Conservation (phyloP, 2,113 vertebrate species). For the Anhinga anhinga region DNA sequence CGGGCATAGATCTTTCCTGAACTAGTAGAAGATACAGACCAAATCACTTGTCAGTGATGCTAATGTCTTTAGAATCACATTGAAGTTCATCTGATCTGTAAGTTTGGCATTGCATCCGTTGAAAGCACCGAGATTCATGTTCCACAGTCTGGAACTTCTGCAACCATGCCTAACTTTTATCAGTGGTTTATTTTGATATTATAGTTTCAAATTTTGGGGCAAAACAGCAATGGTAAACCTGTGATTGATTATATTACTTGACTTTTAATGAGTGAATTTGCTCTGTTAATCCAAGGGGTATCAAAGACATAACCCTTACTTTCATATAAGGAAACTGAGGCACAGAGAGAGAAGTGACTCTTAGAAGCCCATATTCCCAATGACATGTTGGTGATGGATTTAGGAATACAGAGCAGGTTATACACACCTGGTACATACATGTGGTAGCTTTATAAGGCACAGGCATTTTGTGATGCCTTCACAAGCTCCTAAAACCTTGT, state of each 20-base stretch:
- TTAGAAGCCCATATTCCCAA: background rate
- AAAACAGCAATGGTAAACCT: background rate
- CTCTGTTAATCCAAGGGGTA: background rate
- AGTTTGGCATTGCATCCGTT: background rate
- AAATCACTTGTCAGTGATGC: background rate
- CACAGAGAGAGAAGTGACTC: background rate
- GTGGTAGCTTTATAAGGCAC: background rate
- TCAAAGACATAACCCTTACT: background rate
- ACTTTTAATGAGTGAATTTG: background rate
- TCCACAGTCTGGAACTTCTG: background rate
- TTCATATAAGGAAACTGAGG: background rate
- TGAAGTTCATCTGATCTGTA: background rate
- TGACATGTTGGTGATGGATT: background rate
- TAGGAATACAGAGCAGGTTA: background rate
- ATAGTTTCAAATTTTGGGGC: conserved; percentile 7
- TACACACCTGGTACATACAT: background rate
- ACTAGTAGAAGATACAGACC: background rate
- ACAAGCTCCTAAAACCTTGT: background rate
- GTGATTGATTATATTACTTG: background rate
- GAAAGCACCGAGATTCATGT: background rate
- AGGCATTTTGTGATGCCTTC: background rate
- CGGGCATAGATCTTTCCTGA: background rate
- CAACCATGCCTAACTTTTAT: background rate
- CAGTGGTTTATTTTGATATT: background rate
- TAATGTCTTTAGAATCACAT: background rate